A percentile compares a stretch with the other conserved stretches of the same genome.
These are phyloP conservation scores for Rotaria sp. DNA, from an alignment of 2,888 invertebrate genomes.

Conservation along the genomic window DNA sequence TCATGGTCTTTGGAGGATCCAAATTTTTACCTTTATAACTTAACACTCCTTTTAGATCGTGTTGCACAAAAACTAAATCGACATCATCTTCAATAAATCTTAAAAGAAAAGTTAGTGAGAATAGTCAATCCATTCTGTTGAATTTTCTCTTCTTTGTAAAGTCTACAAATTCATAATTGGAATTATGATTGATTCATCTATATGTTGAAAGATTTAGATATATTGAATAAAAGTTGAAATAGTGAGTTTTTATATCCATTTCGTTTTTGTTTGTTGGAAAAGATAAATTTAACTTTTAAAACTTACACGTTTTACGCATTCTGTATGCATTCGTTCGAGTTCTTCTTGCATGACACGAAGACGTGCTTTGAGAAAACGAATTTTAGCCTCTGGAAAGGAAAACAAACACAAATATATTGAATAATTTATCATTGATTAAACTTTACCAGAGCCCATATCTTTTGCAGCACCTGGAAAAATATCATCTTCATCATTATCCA, in stretches of 20 bases:
- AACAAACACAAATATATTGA: background rate
- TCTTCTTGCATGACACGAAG: constrained; percentile 55
- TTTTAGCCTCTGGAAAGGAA: constrained; percentile 49
- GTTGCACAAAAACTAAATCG: too few relatives aligned
- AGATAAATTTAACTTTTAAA: background rate
- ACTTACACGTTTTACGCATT: constrained; percentile 48
- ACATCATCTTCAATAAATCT: too few relatives aligned
- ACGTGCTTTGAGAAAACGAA: constrained; percentile 54
- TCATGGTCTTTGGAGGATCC: too few relatives aligned
- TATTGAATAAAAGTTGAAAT: too few relatives aligned
- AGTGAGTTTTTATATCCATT: too few relatives aligned
- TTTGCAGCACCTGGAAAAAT: constrained; percentile 49
- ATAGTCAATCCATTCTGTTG: too few relatives aligned
- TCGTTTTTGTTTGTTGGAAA: background rate
- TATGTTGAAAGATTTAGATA: too few relatives aligned
- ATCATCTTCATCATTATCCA: constrained; percentile 46
- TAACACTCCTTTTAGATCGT: background rate
- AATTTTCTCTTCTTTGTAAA: too few relatives aligned
- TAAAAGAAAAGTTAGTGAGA: too few relatives aligned
- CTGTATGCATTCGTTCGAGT: constrained; percentile 49
- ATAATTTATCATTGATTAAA: background rate
- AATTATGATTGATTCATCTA: too few relatives aligned
- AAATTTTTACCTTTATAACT: too few relatives aligned
- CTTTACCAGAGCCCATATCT: constrained; percentile 52
- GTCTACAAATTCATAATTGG: too few relatives aligned